Conservation (phyloP, 2,113 vertebrate species). For the Phasianus colchicus region DNA sequence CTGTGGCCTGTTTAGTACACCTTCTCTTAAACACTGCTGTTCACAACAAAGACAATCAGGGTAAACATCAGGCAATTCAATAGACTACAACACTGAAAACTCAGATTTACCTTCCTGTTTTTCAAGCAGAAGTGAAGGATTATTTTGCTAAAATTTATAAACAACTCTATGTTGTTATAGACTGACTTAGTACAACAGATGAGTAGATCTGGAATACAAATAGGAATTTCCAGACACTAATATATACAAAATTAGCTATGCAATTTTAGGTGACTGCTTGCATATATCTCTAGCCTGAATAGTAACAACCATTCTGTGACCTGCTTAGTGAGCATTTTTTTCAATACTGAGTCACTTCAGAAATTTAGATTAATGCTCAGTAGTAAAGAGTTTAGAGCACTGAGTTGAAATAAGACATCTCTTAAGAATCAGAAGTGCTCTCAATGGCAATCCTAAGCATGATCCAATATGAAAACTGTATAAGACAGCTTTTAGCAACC, state of each 20-base stretch:
- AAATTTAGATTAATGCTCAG: constrained; percentile 24
- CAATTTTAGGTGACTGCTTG: neutral
- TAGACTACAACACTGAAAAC: neutral
- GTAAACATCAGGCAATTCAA: neutral
- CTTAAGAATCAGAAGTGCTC: neutral
- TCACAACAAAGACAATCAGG: neutral
- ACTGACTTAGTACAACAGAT: neutral
- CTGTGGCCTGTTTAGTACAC: neutral
- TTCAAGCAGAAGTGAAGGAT: neutral
- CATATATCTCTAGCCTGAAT: neutral
- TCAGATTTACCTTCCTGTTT: neutral
- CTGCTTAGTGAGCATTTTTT: neutral
- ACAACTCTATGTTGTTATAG: neutral
- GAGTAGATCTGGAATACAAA: neutral
- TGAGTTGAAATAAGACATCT: neutral
- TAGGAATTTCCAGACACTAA: neutral
- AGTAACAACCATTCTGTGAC: neutral
- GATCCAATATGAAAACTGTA: neutral
- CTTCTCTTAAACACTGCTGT: neutral
- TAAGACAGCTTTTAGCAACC: neutral
- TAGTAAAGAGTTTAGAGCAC: neutral
- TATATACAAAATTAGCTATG: neutral
- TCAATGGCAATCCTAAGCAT: neutral
- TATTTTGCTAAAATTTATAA: neutral
- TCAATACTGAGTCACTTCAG: neutral